Evolutionary conservation across 2,888 invertebrate genomes (phyloP).

Genomic region (Lasioglossum marginatum): DNA sequence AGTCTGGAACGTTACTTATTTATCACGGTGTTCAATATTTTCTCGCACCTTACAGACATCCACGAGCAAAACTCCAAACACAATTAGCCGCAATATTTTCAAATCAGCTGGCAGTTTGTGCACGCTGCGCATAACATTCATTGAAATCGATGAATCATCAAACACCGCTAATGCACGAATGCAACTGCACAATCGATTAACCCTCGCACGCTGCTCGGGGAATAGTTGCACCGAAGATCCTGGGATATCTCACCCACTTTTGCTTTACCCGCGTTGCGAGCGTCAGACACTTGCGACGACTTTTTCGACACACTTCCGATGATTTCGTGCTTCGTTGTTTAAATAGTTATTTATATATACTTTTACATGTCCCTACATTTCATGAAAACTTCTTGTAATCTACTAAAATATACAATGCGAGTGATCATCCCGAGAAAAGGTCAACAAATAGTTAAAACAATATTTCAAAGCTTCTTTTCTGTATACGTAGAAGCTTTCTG

Average conservation of each 20-base stretch:
- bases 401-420: too few relatives aligned
- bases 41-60: background rate
- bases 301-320: background rate
- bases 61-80: background rate
- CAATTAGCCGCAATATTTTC: background rate
- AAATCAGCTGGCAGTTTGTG: background rate
- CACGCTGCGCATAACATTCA: background rate
- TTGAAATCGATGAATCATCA: background rate
- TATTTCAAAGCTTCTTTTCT: too few relatives aligned
- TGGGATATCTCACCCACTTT: background rate
- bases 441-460: background rate
- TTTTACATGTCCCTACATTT: too few relatives aligned
- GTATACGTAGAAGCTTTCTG: too few relatives aligned
- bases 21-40: background rate
- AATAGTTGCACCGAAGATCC: background rate
- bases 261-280: background rate
- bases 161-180: background rate
- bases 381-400: too few relatives aligned
- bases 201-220: background rate
- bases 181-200: background rate
- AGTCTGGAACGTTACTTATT: background rate
- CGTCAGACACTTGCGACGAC: background rate
- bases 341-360: background rate
- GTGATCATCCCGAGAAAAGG: too few relatives aligned
- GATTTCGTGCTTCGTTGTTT: background rate